A percentile compares a stretch with the other conserved stretches of the same genome.
These are phyloP conservation scores for Drosophila mulleri DNA, from an alignment of 2,888 invertebrate species.

Conservation along the genomic window DNA sequence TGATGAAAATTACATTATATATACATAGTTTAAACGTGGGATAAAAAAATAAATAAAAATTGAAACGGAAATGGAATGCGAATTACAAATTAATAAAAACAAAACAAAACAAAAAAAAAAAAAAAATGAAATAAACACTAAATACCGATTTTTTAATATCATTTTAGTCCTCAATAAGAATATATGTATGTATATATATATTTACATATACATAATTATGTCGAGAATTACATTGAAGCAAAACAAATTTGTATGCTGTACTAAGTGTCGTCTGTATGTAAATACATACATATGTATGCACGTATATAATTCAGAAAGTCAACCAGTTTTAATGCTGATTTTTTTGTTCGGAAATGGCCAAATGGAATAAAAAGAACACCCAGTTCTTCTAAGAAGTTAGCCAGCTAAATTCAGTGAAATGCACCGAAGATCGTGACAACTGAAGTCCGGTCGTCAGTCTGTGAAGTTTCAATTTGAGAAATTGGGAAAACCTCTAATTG, in stretches of 20 bases:
- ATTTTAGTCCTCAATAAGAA: constrained; percentile 17
- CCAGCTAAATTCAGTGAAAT: constrained; percentile 48
- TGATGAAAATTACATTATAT: constrained; percentile 75
- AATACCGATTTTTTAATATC: constrained; percentile 50
- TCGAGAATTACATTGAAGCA: constrained; percentile 29
- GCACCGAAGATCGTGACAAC: constrained; percentile 48
- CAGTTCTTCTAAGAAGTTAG: constrained; percentile 58
- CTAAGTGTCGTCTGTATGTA: neutral
- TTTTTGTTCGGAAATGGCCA: constrained; percentile 46
- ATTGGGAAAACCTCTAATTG: constrained; percentile 39
- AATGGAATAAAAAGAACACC: constrained; percentile 33
- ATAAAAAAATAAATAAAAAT: constrained; percentile 68
- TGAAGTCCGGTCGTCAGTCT: constrained; percentile 28
- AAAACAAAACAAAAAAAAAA: constrained; percentile 38
- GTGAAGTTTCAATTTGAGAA: constrained; percentile 68
- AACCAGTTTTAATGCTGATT: constrained; percentile 52
- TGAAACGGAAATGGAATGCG: constrained; percentile 58
- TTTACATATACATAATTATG: neutral
- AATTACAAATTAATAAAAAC: constrained; percentile 62
- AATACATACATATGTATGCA: too few relatives aligned
- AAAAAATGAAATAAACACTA: constrained; percentile 57
- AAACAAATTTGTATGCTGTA: constrained; percentile 12
- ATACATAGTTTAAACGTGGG: constrained; percentile 79
- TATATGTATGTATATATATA: neutral
- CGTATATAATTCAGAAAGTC: constrained; percentile 31